Conservation (phyloP, 2,113 vertebrate species). For the Capra hircus region DNA sequence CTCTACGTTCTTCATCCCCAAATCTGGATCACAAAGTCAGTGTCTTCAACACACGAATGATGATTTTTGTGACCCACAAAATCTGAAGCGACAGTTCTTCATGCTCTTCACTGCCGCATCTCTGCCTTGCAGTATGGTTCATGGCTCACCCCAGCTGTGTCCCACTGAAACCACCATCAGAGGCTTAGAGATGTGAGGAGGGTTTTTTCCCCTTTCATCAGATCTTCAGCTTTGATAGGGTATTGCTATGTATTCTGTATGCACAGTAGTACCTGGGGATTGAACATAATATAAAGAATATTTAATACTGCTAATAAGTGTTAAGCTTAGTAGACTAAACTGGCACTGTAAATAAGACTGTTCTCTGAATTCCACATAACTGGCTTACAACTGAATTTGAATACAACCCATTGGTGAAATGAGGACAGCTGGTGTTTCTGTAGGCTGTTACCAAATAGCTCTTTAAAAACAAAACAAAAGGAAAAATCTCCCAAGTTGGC, state of each 20-base stretch:
- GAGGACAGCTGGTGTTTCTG: conserved; percentile 30
- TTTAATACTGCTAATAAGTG: neutral
- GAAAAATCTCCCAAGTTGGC: neutral
- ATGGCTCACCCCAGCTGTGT: neutral
- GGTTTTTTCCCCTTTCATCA: neutral
- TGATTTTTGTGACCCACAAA: neutral
- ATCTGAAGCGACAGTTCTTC: neutral
- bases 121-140: neutral
- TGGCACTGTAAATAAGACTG: neutral
- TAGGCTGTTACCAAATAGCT: neutral
- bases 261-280: neutral
- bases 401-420: neutral
- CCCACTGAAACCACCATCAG: neutral
- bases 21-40: neutral
- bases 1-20: neutral
- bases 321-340: neutral
- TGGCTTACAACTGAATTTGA: neutral
- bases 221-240: neutral
- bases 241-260: neutral
- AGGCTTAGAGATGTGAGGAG: neutral
- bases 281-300: neutral
- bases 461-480: neutral
- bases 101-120: neutral
- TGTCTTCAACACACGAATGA: neutral
- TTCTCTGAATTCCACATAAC: neutral